A percentile compares a stretch with the other conserved stretches of the same genome.
These are phyloP conservation scores for Dendrolimus punctatus DNA, from an alignment of 1,140 invertebrate genomes.

Conservation along the genomic window DNA sequence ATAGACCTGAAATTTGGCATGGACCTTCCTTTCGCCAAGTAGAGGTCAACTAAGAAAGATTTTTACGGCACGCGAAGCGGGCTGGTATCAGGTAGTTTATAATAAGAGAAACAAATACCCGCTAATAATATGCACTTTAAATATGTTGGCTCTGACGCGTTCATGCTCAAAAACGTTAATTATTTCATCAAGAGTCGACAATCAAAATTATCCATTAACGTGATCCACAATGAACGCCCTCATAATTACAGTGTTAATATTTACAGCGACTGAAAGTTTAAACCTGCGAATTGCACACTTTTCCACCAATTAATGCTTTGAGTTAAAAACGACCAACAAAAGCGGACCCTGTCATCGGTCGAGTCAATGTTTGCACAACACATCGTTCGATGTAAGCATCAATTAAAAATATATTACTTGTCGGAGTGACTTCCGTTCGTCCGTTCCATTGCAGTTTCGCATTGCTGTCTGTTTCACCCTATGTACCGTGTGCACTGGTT, in stretches of 20 bases:
- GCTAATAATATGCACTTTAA: not conserved
- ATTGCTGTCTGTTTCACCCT: no score
- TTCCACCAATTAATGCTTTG: constrained; percentile 58
- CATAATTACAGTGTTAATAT: constrained; percentile 51
- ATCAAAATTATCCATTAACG: constrained; percentile 21
- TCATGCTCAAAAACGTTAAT: not conserved
- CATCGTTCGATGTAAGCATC: constrained; percentile 55
- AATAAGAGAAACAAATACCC: no score
- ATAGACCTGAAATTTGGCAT: no score
- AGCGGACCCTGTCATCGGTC: constrained; percentile 37
- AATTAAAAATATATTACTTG: constrained; percentile 67
- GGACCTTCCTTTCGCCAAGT: no score
- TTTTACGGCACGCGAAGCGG: no score
- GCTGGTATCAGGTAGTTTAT: no score
- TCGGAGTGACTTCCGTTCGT: constrained; percentile 33
- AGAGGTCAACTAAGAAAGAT: no score
- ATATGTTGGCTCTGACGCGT: not conserved
- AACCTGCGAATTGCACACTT: constrained; percentile 55
- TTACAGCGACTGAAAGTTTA: constrained; percentile 40
- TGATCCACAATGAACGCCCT: constrained; percentile 27
- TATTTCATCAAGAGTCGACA: constrained; percentile 1
- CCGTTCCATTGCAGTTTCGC: constrained; percentile 9
- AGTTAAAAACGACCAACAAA: constrained; percentile 52
- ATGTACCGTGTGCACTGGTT: no score
- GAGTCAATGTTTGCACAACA: constrained; percentile 62